Evolutionary conservation across 2,888 invertebrate genomes (phyloP).

Genomic region (Phanerotoma sp.): DNA sequence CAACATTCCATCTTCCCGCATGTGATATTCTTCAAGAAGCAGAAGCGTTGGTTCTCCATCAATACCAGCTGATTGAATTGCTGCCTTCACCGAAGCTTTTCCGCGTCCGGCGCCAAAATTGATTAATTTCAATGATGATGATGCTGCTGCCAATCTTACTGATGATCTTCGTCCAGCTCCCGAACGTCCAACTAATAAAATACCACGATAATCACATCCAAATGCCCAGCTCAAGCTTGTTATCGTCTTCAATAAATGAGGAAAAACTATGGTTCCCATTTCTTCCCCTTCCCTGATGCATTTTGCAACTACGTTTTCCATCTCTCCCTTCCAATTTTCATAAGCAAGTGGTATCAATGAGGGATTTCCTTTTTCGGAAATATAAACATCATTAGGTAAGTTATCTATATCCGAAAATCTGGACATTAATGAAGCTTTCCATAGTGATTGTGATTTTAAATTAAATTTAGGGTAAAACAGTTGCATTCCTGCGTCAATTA

Average conservation of each 20-base stretch:
- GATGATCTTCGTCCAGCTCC: slow-evolving; percentile 53
- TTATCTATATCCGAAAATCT: slow-evolving; percentile 31
- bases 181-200: slow-evolving; percentile 49
- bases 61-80: slow-evolving; percentile 75
- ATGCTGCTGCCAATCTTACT: slow-evolving; percentile 42
- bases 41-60: slow-evolving; percentile 77
- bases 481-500: slow-evolving; percentile 45
- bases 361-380: slow-evolving; percentile 43
- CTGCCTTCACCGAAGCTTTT: slow-evolving; percentile 80
- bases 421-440: slow-evolving; percentile 42
- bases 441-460: slow-evolving; percentile 39
- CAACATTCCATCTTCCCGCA: slow-evolving; percentile 68
- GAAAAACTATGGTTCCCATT: slow-evolving; percentile 43
- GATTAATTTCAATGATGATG: slow-evolving; percentile 46
- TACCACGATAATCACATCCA: slow-evolving; percentile 45
- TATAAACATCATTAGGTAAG: slow-evolving; percentile 40
- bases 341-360: slow-evolving; percentile 36
- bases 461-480: slow-evolving; percentile 44
- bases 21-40: slow-evolving; percentile 81
- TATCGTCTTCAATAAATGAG: slow-evolving; percentile 44
- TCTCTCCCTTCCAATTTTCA: slow-evolving; percentile 49
- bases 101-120: slow-evolving; percentile 64
- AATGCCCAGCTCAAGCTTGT: slow-evolving; percentile 52
- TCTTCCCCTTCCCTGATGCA: slow-evolving; percentile 52
- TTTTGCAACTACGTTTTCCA: slow-evolving; percentile 44